These are phyloP conservation scores for Papilio polyxenes DNA, from an alignment of 1,140 invertebrate genomes.

Conservation along the genomic window DNA sequence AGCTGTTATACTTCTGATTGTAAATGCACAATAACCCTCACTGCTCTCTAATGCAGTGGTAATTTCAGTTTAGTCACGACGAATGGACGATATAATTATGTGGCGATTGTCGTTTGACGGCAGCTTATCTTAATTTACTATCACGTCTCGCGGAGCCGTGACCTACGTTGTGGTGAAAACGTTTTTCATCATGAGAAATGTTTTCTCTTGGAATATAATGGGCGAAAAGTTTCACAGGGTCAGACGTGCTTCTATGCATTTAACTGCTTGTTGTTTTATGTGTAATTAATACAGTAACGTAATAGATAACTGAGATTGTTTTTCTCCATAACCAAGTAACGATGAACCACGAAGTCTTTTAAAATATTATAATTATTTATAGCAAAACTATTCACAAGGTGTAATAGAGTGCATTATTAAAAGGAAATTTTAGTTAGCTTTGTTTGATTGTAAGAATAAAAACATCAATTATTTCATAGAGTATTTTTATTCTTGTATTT, in stretches of 20 bases:
- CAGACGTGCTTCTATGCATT: constrained; percentile 29
- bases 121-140: constrained; percentile 74
- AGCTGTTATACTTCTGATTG: constrained; percentile 78
- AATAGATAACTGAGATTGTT: background rate
- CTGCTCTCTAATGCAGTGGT: constrained; percentile 75
- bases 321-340: background rate
- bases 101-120: constrained; percentile 68
- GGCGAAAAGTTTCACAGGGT: constrained; percentile 46
- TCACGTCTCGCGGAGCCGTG: constrained; percentile 69
- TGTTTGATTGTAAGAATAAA: background rate
- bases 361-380: background rate
- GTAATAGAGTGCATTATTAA: too few species aligned
- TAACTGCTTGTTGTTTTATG: constrained; percentile 17
- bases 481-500: constrained; percentile 6
- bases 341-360: background rate
- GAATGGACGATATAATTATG: constrained; percentile 75
- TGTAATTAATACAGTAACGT: background rate
- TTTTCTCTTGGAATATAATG: constrained; percentile 62
- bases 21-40: constrained; percentile 74
- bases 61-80: constrained; percentile 75
- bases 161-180: constrained; percentile 71
- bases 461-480: background rate
- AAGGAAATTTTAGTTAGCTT: too few species aligned
- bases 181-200: constrained; percentile 66
- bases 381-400: background rate